A percentile compares a stretch with the other conserved stretches of the same genome.
These are phyloP conservation scores for Hypselothyrea guttata DNA, from an alignment of 2,888 invertebrate genomes.

Conservation along the genomic window DNA sequence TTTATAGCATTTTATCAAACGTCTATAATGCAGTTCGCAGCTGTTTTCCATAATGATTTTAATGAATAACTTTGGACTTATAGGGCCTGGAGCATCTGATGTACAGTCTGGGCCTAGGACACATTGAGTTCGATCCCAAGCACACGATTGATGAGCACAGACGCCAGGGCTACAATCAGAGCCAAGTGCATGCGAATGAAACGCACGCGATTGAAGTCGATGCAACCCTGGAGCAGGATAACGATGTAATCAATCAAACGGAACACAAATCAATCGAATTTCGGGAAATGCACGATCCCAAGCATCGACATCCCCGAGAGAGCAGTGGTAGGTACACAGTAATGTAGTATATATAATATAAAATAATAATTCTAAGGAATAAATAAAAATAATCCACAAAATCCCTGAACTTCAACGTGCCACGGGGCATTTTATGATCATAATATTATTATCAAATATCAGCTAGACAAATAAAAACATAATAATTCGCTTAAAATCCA, in stretches of 20 bases:
- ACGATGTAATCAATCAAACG: slow-evolving; percentile 10
- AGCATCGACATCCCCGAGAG: slow-evolving; percentile 80
- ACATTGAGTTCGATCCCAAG: slow-evolving; percentile 83
- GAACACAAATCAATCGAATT: slow-evolving; percentile 56
- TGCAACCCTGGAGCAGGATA: slow-evolving; percentile 3
- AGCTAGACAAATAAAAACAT: background rate
- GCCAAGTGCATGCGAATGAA: slow-evolving; percentile 24
- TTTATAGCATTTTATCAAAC: background rate
- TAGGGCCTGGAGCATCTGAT: slow-evolving; percentile 88
- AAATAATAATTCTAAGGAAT: too few relatives aligned
- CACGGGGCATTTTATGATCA: too few relatives aligned
- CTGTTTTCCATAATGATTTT: too few relatives aligned
- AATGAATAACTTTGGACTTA: too few relatives aligned
- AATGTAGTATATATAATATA: too few relatives aligned
- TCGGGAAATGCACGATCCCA: slow-evolving; percentile 81
- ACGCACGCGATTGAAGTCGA: slow-evolving; percentile 46
- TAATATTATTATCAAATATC: background rate
- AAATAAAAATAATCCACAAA: too few relatives aligned
- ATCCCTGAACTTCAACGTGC: slow-evolving; percentile 1
- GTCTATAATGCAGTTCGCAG: background rate
- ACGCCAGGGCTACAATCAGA: slow-evolving; percentile 68
- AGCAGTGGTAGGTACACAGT: slow-evolving; percentile 78
- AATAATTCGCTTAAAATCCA: too few relatives aligned
- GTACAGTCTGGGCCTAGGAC: slow-evolving; percentile 86
- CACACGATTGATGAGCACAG: slow-evolving; percentile 81